phyloP scores from a whole-genome alignment of 2,797 vertebrate genomes.

The Eulemur albifrons region DNA sequence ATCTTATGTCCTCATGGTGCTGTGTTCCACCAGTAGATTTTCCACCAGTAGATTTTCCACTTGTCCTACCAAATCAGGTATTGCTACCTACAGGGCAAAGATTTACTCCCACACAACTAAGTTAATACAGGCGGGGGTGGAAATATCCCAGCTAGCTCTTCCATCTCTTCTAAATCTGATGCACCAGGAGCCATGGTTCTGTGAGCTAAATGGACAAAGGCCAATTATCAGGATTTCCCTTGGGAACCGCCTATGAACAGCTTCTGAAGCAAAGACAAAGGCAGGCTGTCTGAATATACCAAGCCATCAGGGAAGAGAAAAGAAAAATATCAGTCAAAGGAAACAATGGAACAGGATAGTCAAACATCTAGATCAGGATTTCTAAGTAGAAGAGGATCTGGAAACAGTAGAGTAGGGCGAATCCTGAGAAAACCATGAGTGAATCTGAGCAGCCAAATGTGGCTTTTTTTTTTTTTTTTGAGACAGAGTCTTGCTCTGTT shows the following conservation, averaged over 20 bases:
- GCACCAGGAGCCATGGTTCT: neutral
- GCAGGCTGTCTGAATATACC: neutral
- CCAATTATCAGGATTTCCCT: neutral
- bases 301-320: neutral
- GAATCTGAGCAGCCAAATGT: neutral
- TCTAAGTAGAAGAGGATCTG: neutral
- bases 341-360: neutral
- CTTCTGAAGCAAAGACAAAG: neutral
- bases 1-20: neutral
- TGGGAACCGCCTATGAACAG: neutral
- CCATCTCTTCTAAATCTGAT: neutral
- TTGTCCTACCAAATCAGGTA: neutral
- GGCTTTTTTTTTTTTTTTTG: neutral
- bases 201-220: neutral
- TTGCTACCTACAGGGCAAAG: neutral
- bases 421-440: neutral
- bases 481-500: no score
- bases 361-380: neutral
- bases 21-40: neutral
- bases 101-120: neutral
- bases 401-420: neutral
- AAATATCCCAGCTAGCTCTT: neutral
- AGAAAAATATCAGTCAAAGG: neutral
- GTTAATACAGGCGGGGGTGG: no score
- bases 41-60: neutral